Evolutionary conservation across 2,888 invertebrate species (phyloP).

Genomic region (Temnothorax rugatulus): DNA sequence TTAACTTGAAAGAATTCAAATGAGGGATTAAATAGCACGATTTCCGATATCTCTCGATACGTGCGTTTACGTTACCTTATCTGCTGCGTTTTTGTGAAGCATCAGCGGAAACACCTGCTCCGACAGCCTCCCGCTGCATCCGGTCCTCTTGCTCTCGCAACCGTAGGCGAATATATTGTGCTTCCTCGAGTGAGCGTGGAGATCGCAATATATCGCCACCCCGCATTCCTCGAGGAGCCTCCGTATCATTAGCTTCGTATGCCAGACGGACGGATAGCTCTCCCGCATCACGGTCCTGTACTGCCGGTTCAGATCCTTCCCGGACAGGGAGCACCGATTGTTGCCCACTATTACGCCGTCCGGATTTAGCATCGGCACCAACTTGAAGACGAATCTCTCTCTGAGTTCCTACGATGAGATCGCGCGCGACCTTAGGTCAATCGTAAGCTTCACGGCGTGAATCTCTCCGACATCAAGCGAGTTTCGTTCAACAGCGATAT

Average conservation of each 20-base stretch:
- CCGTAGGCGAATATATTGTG: conserved; percentile 99
- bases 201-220: conserved; percentile 96
- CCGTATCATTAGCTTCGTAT: conserved; percentile 95
- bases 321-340: conserved; percentile 95
- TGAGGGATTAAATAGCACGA: not conserved
- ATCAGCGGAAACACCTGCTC: conserved; percentile 98
- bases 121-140: conserved; percentile 92
- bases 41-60: too few relatives aligned
- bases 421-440: not conserved
- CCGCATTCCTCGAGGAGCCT: conserved; percentile 96
- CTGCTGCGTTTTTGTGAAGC: conserved; percentile 96
- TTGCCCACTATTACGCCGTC: conserved; percentile 98
- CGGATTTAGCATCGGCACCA: conserved; percentile 98
- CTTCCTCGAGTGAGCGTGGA: conserved; percentile 97
- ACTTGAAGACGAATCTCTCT: conserved; percentile 97
- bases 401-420: conserved; percentile 89
- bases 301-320: conserved; percentile 97
- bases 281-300: conserved; percentile 97
- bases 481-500: not conserved
- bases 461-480: not conserved
- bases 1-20: not conserved
- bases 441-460: not conserved
- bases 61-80: conserved; percentile 89
- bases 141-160: conserved; percentile 93
- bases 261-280: conserved; percentile 98